Conservation (phyloP, 1,140 invertebrate species). For the Drosophila littoralis region DNA sequence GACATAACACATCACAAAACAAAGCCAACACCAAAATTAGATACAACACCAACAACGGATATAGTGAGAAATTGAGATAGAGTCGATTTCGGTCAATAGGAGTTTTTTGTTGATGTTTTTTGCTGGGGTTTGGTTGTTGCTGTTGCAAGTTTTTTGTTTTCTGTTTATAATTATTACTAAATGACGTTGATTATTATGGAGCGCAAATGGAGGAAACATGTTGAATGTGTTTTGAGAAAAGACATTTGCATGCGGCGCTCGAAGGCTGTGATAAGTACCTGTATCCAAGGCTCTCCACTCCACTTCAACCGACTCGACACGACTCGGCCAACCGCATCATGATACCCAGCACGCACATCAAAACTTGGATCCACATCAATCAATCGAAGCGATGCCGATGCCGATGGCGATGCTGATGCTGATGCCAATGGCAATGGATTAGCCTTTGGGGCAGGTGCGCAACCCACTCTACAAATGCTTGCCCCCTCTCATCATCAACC, state of each 20-base stretch:
- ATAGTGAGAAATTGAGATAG: conserved; percentile 40
- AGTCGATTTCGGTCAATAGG: conserved; percentile 41
- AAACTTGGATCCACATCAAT: conserved; percentile 53
- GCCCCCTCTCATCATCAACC: conserved; percentile 36
- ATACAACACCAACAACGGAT: conserved; percentile 11
- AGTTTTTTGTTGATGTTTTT: conserved; percentile 30
- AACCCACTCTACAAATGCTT: conserved; percentile 75
- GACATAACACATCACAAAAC: conserved; percentile 40
- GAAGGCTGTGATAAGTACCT: conserved; percentile 82
- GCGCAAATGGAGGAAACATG: conserved; percentile 81
- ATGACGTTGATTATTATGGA: conserved; percentile 80
- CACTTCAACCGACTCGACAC: background rate
- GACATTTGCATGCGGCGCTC: conserved; percentile 81
- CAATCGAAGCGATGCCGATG: conserved; percentile 32
- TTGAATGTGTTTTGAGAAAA: conserved; percentile 80
- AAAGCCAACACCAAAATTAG: conserved; percentile 2
- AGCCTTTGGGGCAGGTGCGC: conserved; percentile 70
- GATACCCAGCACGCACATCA: conserved; percentile 54
- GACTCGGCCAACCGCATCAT: conserved; percentile 6
- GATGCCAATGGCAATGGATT: conserved; percentile 45
- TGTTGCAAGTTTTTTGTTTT: conserved; percentile 56
- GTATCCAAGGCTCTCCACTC: conserved; percentile 63
- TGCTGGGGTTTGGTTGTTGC: conserved; percentile 30
- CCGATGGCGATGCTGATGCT: conserved; percentile 7
- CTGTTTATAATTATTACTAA: conserved; percentile 77